Base-by-base conservation (phyloP, 2,888 invertebrate genomes). In the Drosophila prostipennis region DNA sequence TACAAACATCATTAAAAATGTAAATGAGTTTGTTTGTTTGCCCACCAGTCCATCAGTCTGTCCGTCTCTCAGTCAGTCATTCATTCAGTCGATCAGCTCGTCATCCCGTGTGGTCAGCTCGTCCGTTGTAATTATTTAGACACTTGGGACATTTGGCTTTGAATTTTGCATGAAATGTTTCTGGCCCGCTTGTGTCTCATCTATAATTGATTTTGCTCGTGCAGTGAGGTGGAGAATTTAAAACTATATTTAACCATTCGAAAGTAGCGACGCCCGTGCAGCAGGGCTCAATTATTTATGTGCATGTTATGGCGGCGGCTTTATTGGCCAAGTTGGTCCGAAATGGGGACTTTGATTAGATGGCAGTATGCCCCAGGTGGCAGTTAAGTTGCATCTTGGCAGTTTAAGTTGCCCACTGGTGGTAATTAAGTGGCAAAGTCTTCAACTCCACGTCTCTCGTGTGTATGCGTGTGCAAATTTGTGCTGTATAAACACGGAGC, bases 1-100 rank as follows among this genome's bases (percentile, higher is more conserved):
- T 78, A 56, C 73, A 76, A 78, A 87, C 85, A 78, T 76, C 85
- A 86, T 86, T 85, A 89, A 82, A 84, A 87, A 89, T 86, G 87
- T 73, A 86, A 89, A 86, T 87, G 75, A 79, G 80, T 80, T 81
- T 85, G 80, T 78, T 84, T 76, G 81, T 74, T 79, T 77, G 77
- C 57, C 61, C 29, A 19, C 8, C 55, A 42, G 55, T 46, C 56
- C 34, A 34, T 43, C 46, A 42, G 40, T 8, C 55, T 8, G 45
- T 16, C 48, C 16, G 39, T 39, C 42, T 13, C 36, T 16, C 14
- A 8, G 42, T 19, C 51, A 36, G 60, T 42, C 36, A 23, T 40
- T 10, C 43, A 36, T 39, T 16, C 56, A 13, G 19, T 19, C 19
- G 45, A 34, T 34, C 52, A n/a, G 23, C 23, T 36, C 40, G 57